phyloP scores from a whole-genome alignment of 2,888 invertebrate genomes.

The Dryomyza anilis region DNA sequence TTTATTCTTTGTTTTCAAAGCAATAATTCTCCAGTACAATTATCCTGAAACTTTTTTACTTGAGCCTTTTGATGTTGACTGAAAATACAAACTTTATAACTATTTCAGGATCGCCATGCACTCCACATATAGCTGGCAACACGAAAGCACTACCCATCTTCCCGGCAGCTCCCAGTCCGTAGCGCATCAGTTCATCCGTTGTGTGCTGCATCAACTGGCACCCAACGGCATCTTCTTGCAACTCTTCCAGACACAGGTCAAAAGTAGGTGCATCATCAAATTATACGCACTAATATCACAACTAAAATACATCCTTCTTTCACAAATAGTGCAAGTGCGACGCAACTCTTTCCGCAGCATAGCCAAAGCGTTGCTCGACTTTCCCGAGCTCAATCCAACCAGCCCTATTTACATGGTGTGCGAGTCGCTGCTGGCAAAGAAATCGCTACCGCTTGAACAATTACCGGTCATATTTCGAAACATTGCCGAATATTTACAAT shows the following conservation, averaged over 20 bases:
- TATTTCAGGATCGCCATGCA: slow-evolving; percentile 75
- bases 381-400: slow-evolving; percentile 93
- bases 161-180: slow-evolving; percentile 95
- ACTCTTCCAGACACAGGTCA: slow-evolving; percentile 88
- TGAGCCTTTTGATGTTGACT: too few relatives aligned
- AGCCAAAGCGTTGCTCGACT: slow-evolving; percentile 91
- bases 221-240: slow-evolving; percentile 97
- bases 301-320: background rate
- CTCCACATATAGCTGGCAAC: slow-evolving; percentile 87
- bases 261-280: slow-evolving; percentile 65
- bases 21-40: too few relatives aligned
- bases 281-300: too few relatives aligned
- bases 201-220: slow-evolving; percentile 94
- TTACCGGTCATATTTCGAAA: slow-evolving; percentile 85
- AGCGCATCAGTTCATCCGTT: slow-evolving; percentile 95
- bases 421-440: slow-evolving; percentile 76
- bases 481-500: slow-evolving; percentile 91
- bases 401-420: slow-evolving; percentile 88
- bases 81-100: too few relatives aligned
- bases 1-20: too few relatives aligned
- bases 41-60: too few relatives aligned
- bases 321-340: slow-evolving; percentile 61
- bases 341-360: slow-evolving; percentile 93
- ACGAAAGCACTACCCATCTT: slow-evolving; percentile 82
- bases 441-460: slow-evolving; percentile 72